Conservation (phyloP, 2,113 vertebrate genomes). For the Prinia subflava region DNA sequence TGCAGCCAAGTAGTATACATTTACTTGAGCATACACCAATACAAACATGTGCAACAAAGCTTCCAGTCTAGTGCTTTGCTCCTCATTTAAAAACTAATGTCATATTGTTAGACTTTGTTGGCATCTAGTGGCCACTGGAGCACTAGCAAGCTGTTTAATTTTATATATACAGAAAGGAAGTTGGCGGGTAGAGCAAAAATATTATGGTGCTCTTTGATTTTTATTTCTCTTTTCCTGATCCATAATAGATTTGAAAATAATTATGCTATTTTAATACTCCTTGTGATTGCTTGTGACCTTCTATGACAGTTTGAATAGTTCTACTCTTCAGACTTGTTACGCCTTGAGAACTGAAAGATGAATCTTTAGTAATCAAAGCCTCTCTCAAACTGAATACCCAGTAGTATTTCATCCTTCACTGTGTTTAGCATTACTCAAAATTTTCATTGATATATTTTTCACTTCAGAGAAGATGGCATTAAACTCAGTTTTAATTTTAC, state of each 20-base stretch:
- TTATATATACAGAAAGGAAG: background rate
- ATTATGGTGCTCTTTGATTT: background rate
- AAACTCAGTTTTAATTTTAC: background rate
- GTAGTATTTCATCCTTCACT: background rate
- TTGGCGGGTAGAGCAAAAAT: background rate
- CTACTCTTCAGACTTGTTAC: background rate
- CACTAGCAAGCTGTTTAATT: background rate
- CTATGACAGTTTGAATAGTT: background rate
- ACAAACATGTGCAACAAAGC: background rate
- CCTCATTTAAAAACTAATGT: background rate
- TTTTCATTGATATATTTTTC: background rate
- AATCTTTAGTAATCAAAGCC: background rate
- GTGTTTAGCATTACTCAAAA: background rate
- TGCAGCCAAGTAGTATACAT: background rate
- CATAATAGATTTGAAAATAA: background rate
- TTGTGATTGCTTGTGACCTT: background rate
- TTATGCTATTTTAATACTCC: background rate
- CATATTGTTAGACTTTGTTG: background rate
- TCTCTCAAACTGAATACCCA: background rate
- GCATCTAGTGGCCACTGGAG: slow-evolving; percentile 30
- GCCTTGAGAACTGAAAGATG: background rate
- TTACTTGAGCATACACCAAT: background rate
- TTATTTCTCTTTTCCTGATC: background rate
- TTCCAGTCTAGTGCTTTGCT: background rate
- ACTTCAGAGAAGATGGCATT: background rate